A percentile compares a stretch with the other conserved stretches of the same genome.
Evolutionary conservation across 2,888 invertebrate genomes (phyloP).

Genomic region (Kuschelorhynchus macadamiae): DNA sequence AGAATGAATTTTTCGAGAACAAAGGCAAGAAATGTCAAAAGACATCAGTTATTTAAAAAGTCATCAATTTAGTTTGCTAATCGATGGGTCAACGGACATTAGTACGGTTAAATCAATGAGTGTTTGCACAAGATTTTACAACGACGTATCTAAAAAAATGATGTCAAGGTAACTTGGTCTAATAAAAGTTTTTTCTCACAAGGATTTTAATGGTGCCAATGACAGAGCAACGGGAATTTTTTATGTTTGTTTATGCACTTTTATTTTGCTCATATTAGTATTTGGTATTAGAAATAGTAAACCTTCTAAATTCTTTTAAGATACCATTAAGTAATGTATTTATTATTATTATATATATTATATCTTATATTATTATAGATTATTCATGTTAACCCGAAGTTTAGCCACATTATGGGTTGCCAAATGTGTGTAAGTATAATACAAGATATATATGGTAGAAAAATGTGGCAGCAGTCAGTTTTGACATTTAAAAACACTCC

Average conservation of each 20-base stretch:
- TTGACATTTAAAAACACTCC: no score
- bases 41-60: background rate
- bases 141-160: background rate
- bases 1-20: background rate
- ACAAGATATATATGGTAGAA: no score
- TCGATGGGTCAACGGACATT: background rate
- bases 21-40: background rate
- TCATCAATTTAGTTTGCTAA: background rate
- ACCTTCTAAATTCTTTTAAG: background rate
- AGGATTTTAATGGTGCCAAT: background rate
- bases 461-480: no score
- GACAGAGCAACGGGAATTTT: background rate
- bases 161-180: background rate
- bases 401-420: no score
- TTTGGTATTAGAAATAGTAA: background rate
- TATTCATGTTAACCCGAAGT: no score
- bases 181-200: background rate
- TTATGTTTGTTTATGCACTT: background rate
- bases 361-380: no score
- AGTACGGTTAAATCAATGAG: background rate
- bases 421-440: no score
- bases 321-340: background rate
- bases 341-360: no score
- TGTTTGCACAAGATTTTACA: background rate
- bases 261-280: background rate